A percentile compares a stretch with the other conserved stretches of the same genome.
These are phyloP conservation scores for Marcusenius ussheri DNA, from an alignment of 2,113 vertebrate genomes.

Conservation along the genomic window DNA sequence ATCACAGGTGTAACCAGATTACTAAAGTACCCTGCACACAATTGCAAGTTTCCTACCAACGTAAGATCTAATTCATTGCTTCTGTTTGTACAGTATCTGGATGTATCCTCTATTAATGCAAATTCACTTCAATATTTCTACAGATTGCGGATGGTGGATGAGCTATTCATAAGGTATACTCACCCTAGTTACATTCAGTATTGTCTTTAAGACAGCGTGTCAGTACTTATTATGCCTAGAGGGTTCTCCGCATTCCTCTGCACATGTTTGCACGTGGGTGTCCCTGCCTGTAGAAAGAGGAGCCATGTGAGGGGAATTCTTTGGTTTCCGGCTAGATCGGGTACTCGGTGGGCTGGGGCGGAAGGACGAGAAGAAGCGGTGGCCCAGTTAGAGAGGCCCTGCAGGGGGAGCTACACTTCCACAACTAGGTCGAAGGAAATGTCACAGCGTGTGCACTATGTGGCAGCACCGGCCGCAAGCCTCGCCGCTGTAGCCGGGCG, in stretches of 20 bases:
- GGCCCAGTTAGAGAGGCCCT: constrained; percentile 24
- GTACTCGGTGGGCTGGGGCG: neutral
- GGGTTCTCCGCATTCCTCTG: neutral
- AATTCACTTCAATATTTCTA: neutral
- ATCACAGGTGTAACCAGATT: neutral
- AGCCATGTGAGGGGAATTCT: neutral
- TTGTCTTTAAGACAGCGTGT: neutral
- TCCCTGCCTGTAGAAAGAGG: neutral
- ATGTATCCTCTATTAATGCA: neutral
- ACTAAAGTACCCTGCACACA: neutral
- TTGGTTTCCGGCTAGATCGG: neutral
- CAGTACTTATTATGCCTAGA: neutral
- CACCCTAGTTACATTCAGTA: neutral
- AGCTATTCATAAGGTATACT: neutral
- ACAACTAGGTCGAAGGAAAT: constrained; percentile 32
- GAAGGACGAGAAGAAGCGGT: neutral
- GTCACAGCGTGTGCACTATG: neutral
- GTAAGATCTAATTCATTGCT: neutral
- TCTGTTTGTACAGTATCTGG: neutral
- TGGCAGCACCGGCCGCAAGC: neutral
- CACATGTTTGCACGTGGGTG: neutral
- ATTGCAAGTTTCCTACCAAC: neutral
- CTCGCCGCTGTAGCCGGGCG: neutral
- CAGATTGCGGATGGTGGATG: neutral
- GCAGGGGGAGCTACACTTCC: constrained; percentile 11